Evolutionary conservation across 2,797 vertebrate species (phyloP).

Genomic region (Morelia viridis): DNA sequence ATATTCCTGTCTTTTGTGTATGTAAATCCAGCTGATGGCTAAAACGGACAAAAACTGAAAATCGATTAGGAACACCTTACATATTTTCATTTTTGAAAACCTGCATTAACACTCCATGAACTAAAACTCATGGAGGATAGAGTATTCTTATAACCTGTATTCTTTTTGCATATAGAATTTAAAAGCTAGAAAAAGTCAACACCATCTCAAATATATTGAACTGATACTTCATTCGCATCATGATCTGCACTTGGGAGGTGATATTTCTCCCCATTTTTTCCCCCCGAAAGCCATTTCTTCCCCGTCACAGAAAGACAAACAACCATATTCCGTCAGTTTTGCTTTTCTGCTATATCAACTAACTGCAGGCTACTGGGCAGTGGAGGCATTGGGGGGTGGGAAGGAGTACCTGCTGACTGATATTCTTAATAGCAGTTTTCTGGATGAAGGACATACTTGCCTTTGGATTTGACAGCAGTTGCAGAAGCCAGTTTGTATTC

Average conservation of each 20-base stretch:
- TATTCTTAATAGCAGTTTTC: slow-evolving; percentile 68
- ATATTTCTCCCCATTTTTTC: slow-evolving; percentile 19
- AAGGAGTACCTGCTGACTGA: slow-evolving; percentile 62
- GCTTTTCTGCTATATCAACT: slow-evolving; percentile 61
- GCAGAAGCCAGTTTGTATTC: slow-evolving; percentile 71
- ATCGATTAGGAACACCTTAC: not conserved
- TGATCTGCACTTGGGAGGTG: slow-evolving; percentile 3
- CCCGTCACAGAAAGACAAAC: slow-evolving; percentile 34
- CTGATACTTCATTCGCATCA: not conserved
- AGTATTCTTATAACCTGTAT: not conserved
- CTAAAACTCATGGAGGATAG: not conserved
- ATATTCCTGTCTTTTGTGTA: not conserved
- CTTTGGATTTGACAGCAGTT: slow-evolving; percentile 75
- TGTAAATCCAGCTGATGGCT: not conserved
- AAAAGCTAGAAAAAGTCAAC: not conserved
- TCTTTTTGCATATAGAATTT: not conserved
- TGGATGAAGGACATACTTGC: slow-evolving; percentile 67
- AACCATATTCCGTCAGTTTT: slow-evolving; percentile 53
- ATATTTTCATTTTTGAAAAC: slow-evolving; percentile 2
- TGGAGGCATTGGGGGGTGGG: slow-evolving; percentile 44
- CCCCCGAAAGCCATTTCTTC: slow-evolving; percentile 35
- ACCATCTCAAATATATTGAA: not conserved
- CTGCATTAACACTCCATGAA: not conserved
- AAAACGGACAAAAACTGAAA: not conserved
- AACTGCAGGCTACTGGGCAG: slow-evolving; percentile 66